Conservation (phyloP, 2,888 invertebrate genomes). For the Noctua comes region DNA sequence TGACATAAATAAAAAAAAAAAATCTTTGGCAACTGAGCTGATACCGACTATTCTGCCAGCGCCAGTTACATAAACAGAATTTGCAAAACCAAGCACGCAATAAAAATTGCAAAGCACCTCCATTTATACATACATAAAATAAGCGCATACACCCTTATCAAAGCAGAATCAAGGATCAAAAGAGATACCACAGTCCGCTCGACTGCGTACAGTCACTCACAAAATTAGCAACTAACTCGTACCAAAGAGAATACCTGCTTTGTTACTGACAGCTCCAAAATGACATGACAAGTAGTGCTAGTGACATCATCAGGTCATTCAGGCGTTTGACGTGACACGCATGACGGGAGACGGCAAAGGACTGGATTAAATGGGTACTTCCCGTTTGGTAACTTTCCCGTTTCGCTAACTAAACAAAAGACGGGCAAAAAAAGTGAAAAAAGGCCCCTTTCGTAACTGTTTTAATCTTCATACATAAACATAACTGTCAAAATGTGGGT, state of each 20-base stretch:
- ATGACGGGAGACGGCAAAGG: conserved; percentile 31
- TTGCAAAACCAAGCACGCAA: background rate
- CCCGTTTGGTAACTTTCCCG: too few species aligned
- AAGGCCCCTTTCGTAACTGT: too few species aligned
- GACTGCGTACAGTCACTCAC: conserved; percentile 7
- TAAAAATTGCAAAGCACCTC: background rate
- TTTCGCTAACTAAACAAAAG: too few species aligned
- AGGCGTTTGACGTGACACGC: conserved; percentile 17
- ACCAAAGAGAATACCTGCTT: conserved; percentile 51
- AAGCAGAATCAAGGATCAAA: conserved; percentile 20
- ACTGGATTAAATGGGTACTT: too few species aligned
- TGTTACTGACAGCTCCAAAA: conserved; percentile 14
- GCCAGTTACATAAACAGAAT: too few species aligned
- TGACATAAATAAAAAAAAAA: background rate
- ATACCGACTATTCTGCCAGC: too few species aligned
- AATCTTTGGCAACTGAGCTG: too few species aligned
- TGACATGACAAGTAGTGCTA: conserved; percentile 17
- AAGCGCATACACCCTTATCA: too few species aligned
- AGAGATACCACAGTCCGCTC: background rate
- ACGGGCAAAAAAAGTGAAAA: too few species aligned
- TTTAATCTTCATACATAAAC: too few species aligned
- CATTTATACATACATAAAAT: background rate
- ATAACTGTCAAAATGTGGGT: too few species aligned
- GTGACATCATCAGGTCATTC: conserved; percentile 7
- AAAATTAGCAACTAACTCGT: conserved; percentile 29